Evolutionary conservation across 2,888 invertebrate genomes (phyloP), one percentile per base, ranked within the genome.

Genomic region (Heliconius aoede): DNA sequence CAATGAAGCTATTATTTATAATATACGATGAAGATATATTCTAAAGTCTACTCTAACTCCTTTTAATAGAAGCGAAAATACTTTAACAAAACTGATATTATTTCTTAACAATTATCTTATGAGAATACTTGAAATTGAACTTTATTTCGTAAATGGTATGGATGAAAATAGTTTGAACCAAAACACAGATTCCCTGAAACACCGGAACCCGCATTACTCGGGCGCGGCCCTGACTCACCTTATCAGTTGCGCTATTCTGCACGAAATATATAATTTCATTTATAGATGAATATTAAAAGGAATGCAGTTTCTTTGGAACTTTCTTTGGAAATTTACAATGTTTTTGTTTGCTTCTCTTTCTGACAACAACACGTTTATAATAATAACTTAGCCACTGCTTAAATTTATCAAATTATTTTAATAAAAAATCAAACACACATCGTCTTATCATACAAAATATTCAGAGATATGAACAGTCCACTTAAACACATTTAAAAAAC

Each of bases 201-300:
- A 82, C 89, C 91, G 91, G 91, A 91, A 90, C 90, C 90, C 90
- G 88, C 85, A 91, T 89, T 72, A 81, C 82, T 84, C 84, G 77
- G 85, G 88, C 87, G 88, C 82, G 89, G 87, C 90, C 89, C 85
- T 91, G 90, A 88, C 88, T 89, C 86, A 85, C 80, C 81, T 84
- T 86, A 87, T 88, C 87, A 82, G 64, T 73, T n/a, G 82, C 74
- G 76, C 69, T 72, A 86, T 87, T 89, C 80, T 71, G 60, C 65
- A 65, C 73, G 69, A 72, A 74, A 18, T 40, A 26, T 7, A 58
- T 24, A 32, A 26, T 30, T 71, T 62, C n/a, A 40, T 15, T 55
- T 71, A n/a, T 58, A n/a, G 30, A 55, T 68, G 0, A 11, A 24
- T 46, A 26, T 68, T 18, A 8, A 46, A 67, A n/a, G 18, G 1